These are phyloP conservation scores for Ardeotis arabs DNA, from an alignment of 2,113 vertebrate species.

Conservation along the genomic window DNA sequence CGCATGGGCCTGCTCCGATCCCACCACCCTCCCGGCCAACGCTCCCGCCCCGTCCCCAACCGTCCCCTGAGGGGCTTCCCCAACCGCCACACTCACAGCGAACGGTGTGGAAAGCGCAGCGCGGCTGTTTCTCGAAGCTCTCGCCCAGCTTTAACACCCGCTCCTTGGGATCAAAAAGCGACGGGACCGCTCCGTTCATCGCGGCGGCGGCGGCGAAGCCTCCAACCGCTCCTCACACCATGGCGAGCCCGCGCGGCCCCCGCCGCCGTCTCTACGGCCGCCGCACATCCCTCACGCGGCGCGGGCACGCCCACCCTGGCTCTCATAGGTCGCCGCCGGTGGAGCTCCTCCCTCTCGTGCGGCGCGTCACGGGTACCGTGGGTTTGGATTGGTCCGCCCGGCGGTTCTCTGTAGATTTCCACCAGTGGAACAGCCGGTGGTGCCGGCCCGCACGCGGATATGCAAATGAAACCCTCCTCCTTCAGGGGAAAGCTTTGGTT, in stretches of 20 bases:
- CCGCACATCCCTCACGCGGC: constrained; percentile 25
- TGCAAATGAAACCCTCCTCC: neutral
- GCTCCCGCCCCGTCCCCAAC: too few relatives aligned
- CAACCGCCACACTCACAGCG: constrained; percentile 85
- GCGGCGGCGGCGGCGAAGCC: neutral
- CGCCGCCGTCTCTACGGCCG: neutral
- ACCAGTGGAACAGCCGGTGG: neutral
- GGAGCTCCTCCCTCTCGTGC: accelerated
- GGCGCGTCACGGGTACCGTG: accelerated
- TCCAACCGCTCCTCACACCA: constrained; percentile 54
- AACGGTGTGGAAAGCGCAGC: constrained; percentile 92
- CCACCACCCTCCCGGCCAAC: neutral
- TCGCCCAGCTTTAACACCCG: constrained; percentile 90
- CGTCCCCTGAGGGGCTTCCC: neutral
- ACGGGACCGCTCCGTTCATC: constrained; percentile 86
- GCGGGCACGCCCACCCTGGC: neutral
- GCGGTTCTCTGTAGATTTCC: neutral
- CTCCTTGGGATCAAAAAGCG: constrained; percentile 87
- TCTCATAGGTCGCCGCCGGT: neutral
- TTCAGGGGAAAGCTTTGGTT: neutral
- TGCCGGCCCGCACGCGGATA: neutral
- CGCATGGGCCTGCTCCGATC: too few relatives aligned
- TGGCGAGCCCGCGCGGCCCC: neutral
- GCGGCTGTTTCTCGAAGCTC: constrained; percentile 91
- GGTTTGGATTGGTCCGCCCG: neutral